Evolutionary conservation across 37 sponge, comb jelly and placozoan species (phyloP).

Genomic region (Haliclona indistincta): DNA sequence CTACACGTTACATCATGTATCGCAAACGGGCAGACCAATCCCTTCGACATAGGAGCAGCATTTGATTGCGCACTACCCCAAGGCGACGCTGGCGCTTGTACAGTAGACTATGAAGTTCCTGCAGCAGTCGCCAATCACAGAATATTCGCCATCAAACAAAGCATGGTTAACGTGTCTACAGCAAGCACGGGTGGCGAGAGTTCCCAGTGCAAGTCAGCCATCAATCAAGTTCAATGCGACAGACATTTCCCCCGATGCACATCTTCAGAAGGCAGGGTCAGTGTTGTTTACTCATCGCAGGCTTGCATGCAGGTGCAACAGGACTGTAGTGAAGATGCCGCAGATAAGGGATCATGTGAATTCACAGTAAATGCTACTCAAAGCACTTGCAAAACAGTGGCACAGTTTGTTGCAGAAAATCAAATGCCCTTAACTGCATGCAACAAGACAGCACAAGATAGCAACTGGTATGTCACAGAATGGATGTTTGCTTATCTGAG

Average conservation of each 20-base stretch:
- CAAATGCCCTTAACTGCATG: not conserved
- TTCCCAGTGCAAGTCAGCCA: not conserved
- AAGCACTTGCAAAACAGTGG: not conserved
- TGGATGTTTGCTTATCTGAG: slow-evolving; percentile 1
- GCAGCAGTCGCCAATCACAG: not conserved
- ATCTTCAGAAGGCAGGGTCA: not conserved
- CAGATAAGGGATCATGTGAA: too few relatives aligned
- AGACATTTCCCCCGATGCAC: not conserved
- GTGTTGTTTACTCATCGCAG: not conserved
- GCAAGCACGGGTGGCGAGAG: too few relatives aligned
- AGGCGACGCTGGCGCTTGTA: not conserved
- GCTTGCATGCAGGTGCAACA: not conserved
- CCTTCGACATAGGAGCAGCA: not conserved
- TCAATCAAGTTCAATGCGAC: not conserved
- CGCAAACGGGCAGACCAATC: too few relatives aligned
- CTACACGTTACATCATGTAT: too few relatives aligned
- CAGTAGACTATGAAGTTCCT: not conserved
- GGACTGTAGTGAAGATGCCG: not conserved
- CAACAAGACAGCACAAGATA: not conserved
- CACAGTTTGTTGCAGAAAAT: not conserved
- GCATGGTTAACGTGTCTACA: not conserved
- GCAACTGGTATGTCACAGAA: not conserved
- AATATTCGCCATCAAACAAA: not conserved
- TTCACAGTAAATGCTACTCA: not conserved
- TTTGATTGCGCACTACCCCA: not conserved